These are phyloP conservation scores for Intellagama lesueurii DNA, from an alignment of 2,797 vertebrate genomes.

Conservation along the genomic window DNA sequence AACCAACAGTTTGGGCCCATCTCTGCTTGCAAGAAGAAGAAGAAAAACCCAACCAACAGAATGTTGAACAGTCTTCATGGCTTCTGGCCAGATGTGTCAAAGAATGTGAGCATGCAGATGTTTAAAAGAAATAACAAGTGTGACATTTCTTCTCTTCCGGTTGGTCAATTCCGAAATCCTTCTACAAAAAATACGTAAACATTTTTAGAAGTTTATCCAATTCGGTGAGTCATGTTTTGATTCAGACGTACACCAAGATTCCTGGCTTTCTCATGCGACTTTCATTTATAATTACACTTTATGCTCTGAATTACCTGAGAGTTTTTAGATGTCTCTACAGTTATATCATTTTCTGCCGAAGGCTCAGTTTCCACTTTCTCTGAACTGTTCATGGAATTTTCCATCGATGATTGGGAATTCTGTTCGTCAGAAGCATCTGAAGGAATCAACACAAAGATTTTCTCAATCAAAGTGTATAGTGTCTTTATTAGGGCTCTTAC, in stretches of 20 bases:
- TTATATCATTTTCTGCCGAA: constrained; percentile 86
- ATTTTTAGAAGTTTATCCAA: background rate
- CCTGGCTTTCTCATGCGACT: constrained; percentile 31
- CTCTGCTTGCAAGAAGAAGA: background rate
- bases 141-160: background rate
- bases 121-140: too few relatives aligned
- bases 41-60: background rate
- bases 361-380: constrained; percentile 89
- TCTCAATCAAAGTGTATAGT: constrained; percentile 2
- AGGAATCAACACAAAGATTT: constrained; percentile 11
- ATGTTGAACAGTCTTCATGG: background rate
- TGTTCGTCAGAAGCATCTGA: constrained; percentile 84
- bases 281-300: background rate
- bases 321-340: constrained; percentile 86
- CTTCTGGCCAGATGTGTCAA: background rate
- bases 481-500: background rate
- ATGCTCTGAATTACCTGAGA: constrained; percentile 87
- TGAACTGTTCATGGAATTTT: constrained; percentile 87
- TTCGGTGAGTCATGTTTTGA: background rate
- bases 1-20: too few relatives aligned
- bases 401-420: constrained; percentile 85
- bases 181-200: too few relatives aligned
- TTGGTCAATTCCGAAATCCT: too few relatives aligned
- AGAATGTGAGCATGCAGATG: background rate
- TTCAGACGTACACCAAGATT: constrained; percentile 12